Base-by-base conservation (phyloP, 2,888 invertebrate species). In the Idaea dimidiata region DNA sequence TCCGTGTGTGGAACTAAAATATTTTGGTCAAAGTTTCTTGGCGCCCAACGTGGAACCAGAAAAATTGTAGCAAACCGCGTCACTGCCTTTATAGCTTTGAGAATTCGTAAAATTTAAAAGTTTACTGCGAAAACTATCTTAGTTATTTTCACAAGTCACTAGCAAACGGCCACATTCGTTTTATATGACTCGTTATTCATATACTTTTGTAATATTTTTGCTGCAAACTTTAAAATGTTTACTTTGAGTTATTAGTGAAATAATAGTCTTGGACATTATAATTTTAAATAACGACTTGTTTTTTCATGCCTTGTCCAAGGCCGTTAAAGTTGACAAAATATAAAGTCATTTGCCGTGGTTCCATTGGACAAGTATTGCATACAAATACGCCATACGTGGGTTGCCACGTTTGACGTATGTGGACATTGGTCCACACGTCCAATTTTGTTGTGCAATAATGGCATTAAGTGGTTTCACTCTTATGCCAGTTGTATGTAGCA, bases 21-120 rank as follows among this genome's bases (percentile, higher is more conserved):
- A 67, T 71, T 67, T 24, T 66, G 67, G 64, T 61, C 63, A 69
- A 81, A 81, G 74, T 86, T 84, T 78, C 73, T 76, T 85, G 86
- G 85, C 86, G 78, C 80, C 79, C 79, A 75, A 70, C 77, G 68
- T 71, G 78, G 78, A 72, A 63, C 78, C 63, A 68, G 68, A 71
- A 67, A 77, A 78, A 79, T 80, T 75, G 78, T 78, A 24, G 3
- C 24, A 3, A 82, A 84, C 73, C 80, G 78, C 82, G 78, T 82
- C 82, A 79, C 71, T 74, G 81, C 76, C 70, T 86, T 84, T 84
- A 86, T 77, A 69, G 76, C 81, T 74, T 73, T 70, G 43, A 43
- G 43, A 76, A 78, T 75, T 78, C 68, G 68, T 68, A 67, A 78
- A 81, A 76, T 76, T 78, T 75, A 66, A 77, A 79, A 79, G 77